A percentile compares a stretch with the other conserved stretches of the same genome.
Evolutionary conservation across 2,797 vertebrate species (phyloP).

Genomic region (Tachyglossus aculeatus): DNA sequence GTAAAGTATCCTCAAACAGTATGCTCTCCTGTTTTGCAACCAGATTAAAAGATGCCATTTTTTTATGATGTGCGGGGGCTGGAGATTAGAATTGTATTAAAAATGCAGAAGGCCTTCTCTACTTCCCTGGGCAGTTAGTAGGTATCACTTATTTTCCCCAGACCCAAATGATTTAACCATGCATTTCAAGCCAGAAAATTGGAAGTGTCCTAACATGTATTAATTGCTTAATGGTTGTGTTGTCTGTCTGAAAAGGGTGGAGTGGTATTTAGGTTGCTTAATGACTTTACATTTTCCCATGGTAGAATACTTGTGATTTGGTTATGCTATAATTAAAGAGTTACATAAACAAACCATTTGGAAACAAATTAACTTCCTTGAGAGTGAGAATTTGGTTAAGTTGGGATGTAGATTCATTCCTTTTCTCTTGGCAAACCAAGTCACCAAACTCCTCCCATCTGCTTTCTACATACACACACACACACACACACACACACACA

Average conservation of each 20-base stretch:
- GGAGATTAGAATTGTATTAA: constrained; percentile 38
- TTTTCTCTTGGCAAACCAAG: constrained; percentile 25
- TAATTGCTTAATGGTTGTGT: constrained; percentile 70
- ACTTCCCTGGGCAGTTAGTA: constrained; percentile 32
- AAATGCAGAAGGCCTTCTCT: constrained; percentile 38
- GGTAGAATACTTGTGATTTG: constrained; percentile 68
- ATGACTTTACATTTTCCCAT: constrained; percentile 78
- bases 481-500: neutral
- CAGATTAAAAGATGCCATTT: constrained; percentile 65
- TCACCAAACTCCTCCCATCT: neutral
- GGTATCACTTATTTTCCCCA: constrained; percentile 56
- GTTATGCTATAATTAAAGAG: constrained; percentile 75
- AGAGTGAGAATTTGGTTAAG: constrained; percentile 55
- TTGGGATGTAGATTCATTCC: constrained; percentile 8
- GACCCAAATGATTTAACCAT: constrained; percentile 47
- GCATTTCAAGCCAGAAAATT: constrained; percentile 64
- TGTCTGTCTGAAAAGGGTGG: constrained; percentile 71
- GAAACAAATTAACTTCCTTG: constrained; percentile 73
- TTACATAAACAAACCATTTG: constrained; percentile 78
- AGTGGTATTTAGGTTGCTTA: constrained; percentile 74
- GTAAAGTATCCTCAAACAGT: constrained; percentile 61
- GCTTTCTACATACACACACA: neutral
- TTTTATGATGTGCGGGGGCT: constrained; percentile 32
- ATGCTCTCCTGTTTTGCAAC: constrained; percentile 65
- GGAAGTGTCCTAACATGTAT: constrained; percentile 71